Base-by-base conservation (phyloP, 2,797 vertebrate species). In the Furcifer pardalis region DNA sequence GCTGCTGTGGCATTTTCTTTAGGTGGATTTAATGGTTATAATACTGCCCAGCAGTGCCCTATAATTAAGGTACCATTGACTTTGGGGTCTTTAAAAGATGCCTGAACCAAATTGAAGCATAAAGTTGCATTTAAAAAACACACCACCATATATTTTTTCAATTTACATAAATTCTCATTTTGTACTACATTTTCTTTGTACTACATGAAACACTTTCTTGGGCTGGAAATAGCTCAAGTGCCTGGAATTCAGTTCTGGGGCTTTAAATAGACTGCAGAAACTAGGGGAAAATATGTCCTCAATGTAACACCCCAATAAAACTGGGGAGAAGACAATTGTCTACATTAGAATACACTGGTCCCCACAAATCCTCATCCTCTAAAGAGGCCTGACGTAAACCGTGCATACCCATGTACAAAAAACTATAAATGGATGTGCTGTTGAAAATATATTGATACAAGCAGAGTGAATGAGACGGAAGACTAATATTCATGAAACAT, bases 1-100 rank as follows among this genome's bases (percentile, higher is more conserved):
- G 85, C 66, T 79, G 49, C 52, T 40, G 13, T 73, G 86, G 27
- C 77, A 87, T 1, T 77, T 79, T 80, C 30, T 46, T 79, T 56
- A 81, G 30, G 27, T 78, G 79, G 82, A 3, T 82, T 88, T 80
- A 87, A 7, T 71, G 83, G 84, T 74, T 83, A 2, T 79, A 78
- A 86, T 13, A 8, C 17, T 85, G 79, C 25, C 52, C 74, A 81
- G 69, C 1, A 62, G 9, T 83, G 52, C 9, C 73, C 13, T 77
- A 4, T 86, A 83, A 86, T 88, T 87, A 87, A 72, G 68, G 77
- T 80, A 30, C 19, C 62, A 1, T 32, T 52, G n/a, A 10, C 74
- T 74, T 84, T 81, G 59, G 19, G 88, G 84, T 77, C 1, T 42
- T 46, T 88, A 71, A 0, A 35, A n/a, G 23, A 49, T 1, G 8